phyloP scores from a whole-genome alignment of 2,797 vertebrate genomes.

The Typhlichthys subterraneus region DNA sequence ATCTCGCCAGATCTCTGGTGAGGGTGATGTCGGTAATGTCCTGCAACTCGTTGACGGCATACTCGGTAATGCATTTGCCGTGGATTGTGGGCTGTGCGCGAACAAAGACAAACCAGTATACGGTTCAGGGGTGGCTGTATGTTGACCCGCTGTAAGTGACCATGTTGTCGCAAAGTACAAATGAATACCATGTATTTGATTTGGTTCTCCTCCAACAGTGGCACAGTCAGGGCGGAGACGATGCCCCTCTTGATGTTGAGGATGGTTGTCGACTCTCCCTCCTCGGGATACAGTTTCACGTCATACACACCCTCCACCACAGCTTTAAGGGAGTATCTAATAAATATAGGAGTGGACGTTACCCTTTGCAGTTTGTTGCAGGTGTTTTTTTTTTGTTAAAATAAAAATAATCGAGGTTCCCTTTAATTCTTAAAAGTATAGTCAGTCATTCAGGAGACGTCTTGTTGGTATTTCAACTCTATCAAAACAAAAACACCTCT shows the following conservation, averaged over 20 bases:
- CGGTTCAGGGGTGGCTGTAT: too few relatives aligned
- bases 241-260: conserved; percentile 97
- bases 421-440: too few relatives aligned
- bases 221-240: conserved; percentile 87
- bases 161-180: not conserved
- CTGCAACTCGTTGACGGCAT: conserved; percentile 76
- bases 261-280: conserved; percentile 83
- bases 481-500: too few relatives aligned
- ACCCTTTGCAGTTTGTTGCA: not conserved
- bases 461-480: too few relatives aligned
- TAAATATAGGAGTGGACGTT: conserved; percentile 1
- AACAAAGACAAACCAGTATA: conserved; percentile 2
- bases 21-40: conserved; percentile 83
- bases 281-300: conserved; percentile 86
- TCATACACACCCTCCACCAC: conserved; percentile 75
- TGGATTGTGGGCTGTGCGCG: conserved; percentile 89
- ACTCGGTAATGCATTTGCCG: conserved; percentile 85
- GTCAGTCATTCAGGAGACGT: too few relatives aligned
- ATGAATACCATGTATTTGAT: conserved; percentile 71
- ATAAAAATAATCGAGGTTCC: too few relatives aligned
- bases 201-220: conserved; percentile 76
- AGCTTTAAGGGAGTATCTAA: conserved; percentile 76
- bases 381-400: too few relatives aligned
- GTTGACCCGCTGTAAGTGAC: not conserved
- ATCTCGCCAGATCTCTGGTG: conserved; percentile 84